Evolutionary conservation across 2,888 invertebrate genomes (phyloP), one percentile per base, ranked within the genome.

Genomic region (Amiota communis): DNA sequence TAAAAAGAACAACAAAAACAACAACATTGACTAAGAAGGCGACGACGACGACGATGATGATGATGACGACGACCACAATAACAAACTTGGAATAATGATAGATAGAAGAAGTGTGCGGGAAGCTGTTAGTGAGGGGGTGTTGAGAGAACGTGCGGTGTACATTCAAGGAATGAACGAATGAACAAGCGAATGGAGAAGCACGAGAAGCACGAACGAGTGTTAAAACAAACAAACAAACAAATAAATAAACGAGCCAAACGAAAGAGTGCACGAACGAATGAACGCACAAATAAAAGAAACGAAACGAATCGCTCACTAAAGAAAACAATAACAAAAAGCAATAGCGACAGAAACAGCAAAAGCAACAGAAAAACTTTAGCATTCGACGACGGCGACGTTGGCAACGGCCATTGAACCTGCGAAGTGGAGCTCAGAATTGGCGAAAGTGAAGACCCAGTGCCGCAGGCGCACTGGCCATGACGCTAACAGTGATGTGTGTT

Each of bases 361-460:
- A 36, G 36, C 36, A 36, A 36, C 36, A 36, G 36, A 36, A 36
- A 36, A 36, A 36, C 36, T 36, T 36, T 36, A 36, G 36, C 36
- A 36, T 36, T 36, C 20, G 72, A 2, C 20, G 72, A 2, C 49
- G 9, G 57, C 46, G 56, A 71, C 74, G 15, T 73, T 69, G 73
- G 46, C 74, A 49, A 71, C 59, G 71, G 64, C 77, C 86, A 81
- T 85, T 83, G 86, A 83, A 86, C 83, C 84, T 80, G 78, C 76
- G 77, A 84, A 86, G 79, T 83, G 77, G 83, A 83, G 83, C 83
- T 83, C 83, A 83, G 85, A 83, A 86, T 86, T 87, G 85, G 85
- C 85, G 85, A 85, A 85, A 85, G 85, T 85, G 85, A 85, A 86
- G 85, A 87, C 86, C 83, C 81, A 86, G 53, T 85, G 85, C 86